Evolutionary conservation across 2,888 invertebrate species (phyloP).

Genomic region (Herminia tarsipennalis): DNA sequence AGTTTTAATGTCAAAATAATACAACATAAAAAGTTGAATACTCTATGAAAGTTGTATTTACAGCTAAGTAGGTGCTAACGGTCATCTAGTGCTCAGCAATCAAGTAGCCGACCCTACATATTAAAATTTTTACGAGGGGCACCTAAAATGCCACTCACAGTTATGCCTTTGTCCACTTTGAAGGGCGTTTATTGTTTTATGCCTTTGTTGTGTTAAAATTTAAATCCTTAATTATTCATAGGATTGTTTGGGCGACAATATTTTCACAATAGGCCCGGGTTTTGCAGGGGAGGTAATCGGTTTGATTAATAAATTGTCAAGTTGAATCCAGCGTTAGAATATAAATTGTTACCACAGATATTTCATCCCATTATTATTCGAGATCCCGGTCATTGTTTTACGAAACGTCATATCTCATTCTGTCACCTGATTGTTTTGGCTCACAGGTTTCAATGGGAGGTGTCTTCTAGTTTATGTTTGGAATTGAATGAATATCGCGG

Average conservation of each 20-base stretch:
- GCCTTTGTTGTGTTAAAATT: slow-evolving; percentile 83
- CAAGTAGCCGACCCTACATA: slow-evolving; percentile 58
- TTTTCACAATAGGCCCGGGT: slow-evolving; percentile 82
- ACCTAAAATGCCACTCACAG: slow-evolving; percentile 76
- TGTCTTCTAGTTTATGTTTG: slow-evolving; percentile 52
- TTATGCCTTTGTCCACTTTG: slow-evolving; percentile 80
- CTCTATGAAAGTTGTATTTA: slow-evolving; percentile 24
- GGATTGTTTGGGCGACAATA: slow-evolving; percentile 83
- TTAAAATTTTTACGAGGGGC: slow-evolving; percentile 70
- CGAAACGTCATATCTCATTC: slow-evolving; percentile 81
- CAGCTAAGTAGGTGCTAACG: slow-evolving; percentile 52
- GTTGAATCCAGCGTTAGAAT: slow-evolving; percentile 83
- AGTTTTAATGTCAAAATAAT: background rate
- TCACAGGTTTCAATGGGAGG: slow-evolving; percentile 58
- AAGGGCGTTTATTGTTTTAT: slow-evolving; percentile 82
- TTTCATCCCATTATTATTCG: slow-evolving; percentile 81
- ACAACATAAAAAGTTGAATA: no score
- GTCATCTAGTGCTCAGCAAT: slow-evolving; percentile 48
- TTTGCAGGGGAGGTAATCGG: slow-evolving; percentile 82
- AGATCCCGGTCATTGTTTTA: slow-evolving; percentile 82
- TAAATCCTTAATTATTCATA: slow-evolving; percentile 86
- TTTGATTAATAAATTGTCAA: slow-evolving; percentile 86
- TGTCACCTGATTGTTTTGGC: slow-evolving; percentile 82
- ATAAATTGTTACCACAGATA: slow-evolving; percentile 85
- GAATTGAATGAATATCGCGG: slow-evolving; percentile 47